phyloP scores from a whole-genome alignment of 2,797 vertebrate species.

The Melanotaenia maccullochi region DNA sequence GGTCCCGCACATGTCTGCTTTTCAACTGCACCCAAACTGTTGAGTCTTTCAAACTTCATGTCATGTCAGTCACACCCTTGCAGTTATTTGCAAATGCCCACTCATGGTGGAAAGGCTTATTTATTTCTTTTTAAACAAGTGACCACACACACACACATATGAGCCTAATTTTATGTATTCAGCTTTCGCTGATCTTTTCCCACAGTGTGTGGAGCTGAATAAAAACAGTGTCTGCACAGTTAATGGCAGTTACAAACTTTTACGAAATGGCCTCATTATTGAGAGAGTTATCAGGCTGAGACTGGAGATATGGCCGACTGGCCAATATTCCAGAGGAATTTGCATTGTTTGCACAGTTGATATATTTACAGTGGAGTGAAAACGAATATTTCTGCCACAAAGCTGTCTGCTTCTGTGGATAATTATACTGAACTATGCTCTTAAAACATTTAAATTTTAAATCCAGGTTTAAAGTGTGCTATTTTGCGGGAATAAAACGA shows the following conservation, averaged over 20 bases:
- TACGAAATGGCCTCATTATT: conserved; percentile 70
- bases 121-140: conserved; percentile 76
- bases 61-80: conserved; percentile 70
- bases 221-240: conserved; percentile 48
- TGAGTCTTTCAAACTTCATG: conserved; percentile 61
- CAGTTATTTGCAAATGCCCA: conserved; percentile 68
- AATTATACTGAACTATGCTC: conserved; percentile 18
- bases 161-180: conserved; percentile 27
- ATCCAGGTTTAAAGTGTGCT: neutral
- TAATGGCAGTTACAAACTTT: conserved; percentile 59
- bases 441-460: conserved; percentile 9
- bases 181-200: conserved; percentile 56
- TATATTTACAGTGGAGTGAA: conserved; percentile 64
- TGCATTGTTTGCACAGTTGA: conserved; percentile 67
- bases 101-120: conserved; percentile 65
- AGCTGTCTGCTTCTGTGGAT: conserved; percentile 41
- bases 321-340: conserved; percentile 50
- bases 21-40: conserved; percentile 55
- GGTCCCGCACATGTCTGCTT: conserved; percentile 52
- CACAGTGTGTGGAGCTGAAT: conserved; percentile 47
- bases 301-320: conserved; percentile 53
- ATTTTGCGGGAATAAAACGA: conserved; percentile 14
- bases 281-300: conserved; percentile 61
- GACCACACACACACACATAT: conserved; percentile 56
- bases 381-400: conserved; percentile 47